Base-by-base conservation (phyloP, 1,140 invertebrate genomes). In the Papilio xuthus region DNA sequence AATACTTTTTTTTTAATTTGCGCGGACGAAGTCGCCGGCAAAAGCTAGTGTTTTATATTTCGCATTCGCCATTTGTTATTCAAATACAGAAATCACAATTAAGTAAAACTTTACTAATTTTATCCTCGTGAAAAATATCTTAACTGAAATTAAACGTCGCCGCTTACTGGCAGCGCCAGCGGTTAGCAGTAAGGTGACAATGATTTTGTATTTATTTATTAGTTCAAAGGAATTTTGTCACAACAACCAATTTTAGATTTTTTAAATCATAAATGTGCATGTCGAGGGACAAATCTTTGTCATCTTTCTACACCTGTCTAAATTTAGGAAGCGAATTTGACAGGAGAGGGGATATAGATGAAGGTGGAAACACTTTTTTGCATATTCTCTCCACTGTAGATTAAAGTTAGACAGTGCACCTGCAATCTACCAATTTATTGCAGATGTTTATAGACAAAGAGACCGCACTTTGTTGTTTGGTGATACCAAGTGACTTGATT, bases 91-190 rank as follows among this genome's bases (percentile, higher is more conserved):
- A 76, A 76, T 76, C 74, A 13, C 74, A 63, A 76, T 76, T 76
- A 60, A 60, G 50, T 63, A 42, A 50, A 76, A 76, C 50, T 63
- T 60, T 63, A 76, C 74, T 76, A 76, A 76, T 76, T 76, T 60
- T 63, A 76, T 76, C 74, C 74, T 76, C 74, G 74, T 76, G 74
- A 76, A 76, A 76, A 76, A 76, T 76, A 63, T 76, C 74, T 60
- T 76, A 60, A 76, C 50, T 76, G 74, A 76, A 76, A 76, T 76
- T 76, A 60, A 76, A 76, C 74, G 74, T 76, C 53, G 32, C 32
- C 74, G 74, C 8, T 63, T 63, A 53, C 53, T 60, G 26, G 53
- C 32, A 32, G 74, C 32, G 74, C 53, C 32, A 32, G 74, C 32
- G 74, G 74, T 60, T 63, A 20, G 0, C 50, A 13, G n/a, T 76